phyloP scores from a whole-genome alignment of 2,888 invertebrate genomes.

The Drosophila suboccidentalis region DNA sequence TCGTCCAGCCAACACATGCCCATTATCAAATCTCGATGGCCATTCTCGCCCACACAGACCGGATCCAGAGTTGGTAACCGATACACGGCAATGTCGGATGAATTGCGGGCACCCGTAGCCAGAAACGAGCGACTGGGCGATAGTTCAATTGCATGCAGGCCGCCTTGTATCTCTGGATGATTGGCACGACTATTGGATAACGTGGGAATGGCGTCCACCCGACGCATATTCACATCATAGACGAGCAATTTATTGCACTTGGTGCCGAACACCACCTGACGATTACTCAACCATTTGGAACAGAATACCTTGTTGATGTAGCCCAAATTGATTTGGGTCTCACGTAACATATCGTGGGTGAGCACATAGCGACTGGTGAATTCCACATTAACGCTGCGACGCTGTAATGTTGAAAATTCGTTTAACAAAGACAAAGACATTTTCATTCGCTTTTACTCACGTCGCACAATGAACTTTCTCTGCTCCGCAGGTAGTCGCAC shows the following conservation, averaged over 20 bases:
- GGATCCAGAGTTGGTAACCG: constrained; percentile 97
- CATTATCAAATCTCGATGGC: constrained; percentile 95
- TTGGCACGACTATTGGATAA: constrained; percentile 88
- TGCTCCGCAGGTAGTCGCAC: constrained; percentile 92
- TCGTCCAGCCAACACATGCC: constrained; percentile 99
- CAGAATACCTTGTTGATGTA: constrained; percentile 98
- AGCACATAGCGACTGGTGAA: constrained; percentile 95
- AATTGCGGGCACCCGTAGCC: constrained; percentile 96
- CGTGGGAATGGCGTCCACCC: constrained; percentile 95
- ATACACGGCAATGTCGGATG: constrained; percentile 95
- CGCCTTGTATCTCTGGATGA: constrained; percentile 89
- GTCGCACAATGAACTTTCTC: constrained; percentile 91
- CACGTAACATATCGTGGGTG: constrained; percentile 95
- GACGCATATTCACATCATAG: constrained; percentile 94
- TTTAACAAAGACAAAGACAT: constrained; percentile 2
- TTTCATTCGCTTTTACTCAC: constrained; percentile 79
- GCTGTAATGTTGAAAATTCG: constrained; percentile 54
- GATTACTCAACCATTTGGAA: constrained; percentile 97
- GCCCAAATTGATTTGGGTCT: constrained; percentile 92
- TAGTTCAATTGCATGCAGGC: constrained; percentile 96
- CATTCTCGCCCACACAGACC: constrained; percentile 95
- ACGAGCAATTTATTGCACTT: constrained; percentile 99
- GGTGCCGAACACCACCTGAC: constrained; percentile 98
- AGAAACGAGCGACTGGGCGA: constrained; percentile 96
- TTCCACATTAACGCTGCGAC: constrained; percentile 90